A percentile compares a stretch with the other conserved stretches of the same genome.
phyloP scores from a whole-genome alignment of 2,888 invertebrate genomes.

The Erynnis tages region DNA sequence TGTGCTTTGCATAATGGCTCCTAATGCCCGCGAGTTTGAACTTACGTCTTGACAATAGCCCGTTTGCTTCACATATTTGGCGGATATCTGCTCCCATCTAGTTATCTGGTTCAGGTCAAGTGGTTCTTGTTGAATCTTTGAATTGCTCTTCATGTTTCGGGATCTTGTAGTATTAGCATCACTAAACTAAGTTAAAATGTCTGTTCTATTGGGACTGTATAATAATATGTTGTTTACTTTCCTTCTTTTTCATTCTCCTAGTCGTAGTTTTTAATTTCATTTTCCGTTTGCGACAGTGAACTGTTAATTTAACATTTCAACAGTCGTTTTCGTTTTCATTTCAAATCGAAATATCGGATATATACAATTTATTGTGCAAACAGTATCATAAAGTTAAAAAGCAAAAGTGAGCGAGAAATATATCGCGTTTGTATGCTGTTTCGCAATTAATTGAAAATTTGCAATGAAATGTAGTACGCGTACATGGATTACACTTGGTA shows the following conservation, averaged over 20 bases:
- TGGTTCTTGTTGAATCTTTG: background rate
- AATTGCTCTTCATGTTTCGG: constrained; percentile 10
- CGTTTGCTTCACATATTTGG: constrained; percentile 12
- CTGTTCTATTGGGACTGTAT: too few relatives aligned
- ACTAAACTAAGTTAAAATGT: too few relatives aligned
- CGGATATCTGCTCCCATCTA: constrained; percentile 15
- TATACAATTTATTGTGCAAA: background rate
- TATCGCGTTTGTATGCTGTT: background rate
- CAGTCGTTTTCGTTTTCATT: too few relatives aligned
- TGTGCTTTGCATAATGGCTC: constrained; percentile 25
- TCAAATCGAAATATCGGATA: too few relatives aligned
- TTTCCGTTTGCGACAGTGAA: too few relatives aligned
- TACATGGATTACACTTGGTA: constrained; percentile 11
- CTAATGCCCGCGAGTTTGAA: constrained; percentile 14
- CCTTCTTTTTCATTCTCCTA: too few relatives aligned
- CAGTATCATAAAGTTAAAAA: constrained; percentile 10
- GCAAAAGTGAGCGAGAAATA: background rate
- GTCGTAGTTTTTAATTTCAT: too few relatives aligned
- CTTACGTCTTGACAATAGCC: constrained; percentile 14
- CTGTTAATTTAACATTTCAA: too few relatives aligned
- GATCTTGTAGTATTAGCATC: too few relatives aligned
- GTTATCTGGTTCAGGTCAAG: constrained; percentile 22
- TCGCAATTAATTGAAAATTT: constrained; percentile 3
- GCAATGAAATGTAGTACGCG: constrained; percentile 1
- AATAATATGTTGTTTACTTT: too few relatives aligned